These are phyloP conservation scores for Corythornis vintsioides DNA, from an alignment of 2,113 vertebrate species.

Conservation along the genomic window DNA sequence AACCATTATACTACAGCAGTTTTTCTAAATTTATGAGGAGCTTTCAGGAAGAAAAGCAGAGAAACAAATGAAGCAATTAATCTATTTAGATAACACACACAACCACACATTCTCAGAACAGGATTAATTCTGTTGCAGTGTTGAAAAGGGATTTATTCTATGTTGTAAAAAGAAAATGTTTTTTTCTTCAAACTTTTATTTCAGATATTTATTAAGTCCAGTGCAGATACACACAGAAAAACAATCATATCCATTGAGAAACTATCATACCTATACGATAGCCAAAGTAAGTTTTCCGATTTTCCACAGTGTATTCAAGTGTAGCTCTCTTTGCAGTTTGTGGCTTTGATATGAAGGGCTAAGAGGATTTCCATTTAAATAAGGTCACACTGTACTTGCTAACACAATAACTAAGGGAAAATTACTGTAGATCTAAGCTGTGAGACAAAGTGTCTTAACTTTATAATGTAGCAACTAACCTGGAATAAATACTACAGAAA, in stretches of 20 bases:
- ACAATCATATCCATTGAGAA: not conserved
- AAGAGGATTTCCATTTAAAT: conserved; percentile 32
- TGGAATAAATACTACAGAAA: not conserved
- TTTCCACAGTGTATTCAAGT: not conserved
- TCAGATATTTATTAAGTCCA: not conserved
- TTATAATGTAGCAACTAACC: not conserved
- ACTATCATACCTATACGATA: not conserved
- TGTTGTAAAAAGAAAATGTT: not conserved
- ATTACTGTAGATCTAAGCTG: not conserved
- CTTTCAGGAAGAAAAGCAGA: not conserved
- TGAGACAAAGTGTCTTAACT: conserved; percentile 5
- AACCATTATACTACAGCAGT: not conserved
- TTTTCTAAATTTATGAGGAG: not conserved
- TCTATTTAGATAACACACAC: not conserved
- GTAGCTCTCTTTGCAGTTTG: not conserved
- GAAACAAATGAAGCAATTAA: not conserved
- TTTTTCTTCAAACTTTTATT: not conserved
- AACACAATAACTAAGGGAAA: not conserved
- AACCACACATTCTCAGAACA: not conserved
- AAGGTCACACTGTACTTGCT: not conserved
- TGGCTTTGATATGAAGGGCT: not conserved
- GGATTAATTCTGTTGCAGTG: not conserved
- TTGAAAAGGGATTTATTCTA: not conserved
- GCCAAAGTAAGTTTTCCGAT: not conserved
- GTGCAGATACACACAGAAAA: not conserved